Conservation (phyloP, 2,888 invertebrate genomes). For the Hyposoter dolosus region DNA sequence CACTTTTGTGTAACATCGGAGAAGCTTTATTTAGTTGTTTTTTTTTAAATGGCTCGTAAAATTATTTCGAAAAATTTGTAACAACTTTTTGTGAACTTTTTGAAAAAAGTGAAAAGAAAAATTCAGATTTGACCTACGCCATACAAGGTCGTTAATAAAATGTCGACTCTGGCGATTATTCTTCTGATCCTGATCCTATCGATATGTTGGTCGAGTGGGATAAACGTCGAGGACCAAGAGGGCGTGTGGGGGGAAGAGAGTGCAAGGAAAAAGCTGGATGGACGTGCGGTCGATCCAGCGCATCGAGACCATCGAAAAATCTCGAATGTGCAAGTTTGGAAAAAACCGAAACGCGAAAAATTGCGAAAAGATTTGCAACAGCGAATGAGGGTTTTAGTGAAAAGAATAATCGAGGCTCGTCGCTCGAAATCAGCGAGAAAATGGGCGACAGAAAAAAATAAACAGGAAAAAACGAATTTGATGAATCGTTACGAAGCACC, state of each 20-base stretch:
- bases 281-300: neutral
- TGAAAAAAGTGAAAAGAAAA: too few species aligned
- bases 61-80: too few species aligned
- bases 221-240: neutral
- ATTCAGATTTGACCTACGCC: too few species aligned
- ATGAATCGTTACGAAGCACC: conserved; percentile 23
- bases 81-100: too few species aligned
- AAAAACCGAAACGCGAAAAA: conserved; percentile 1
- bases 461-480: neutral
- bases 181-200: conserved; percentile 53
- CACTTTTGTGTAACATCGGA: too few species aligned
- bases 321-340: neutral
- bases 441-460: neutral
- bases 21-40: too few species aligned
- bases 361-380: conserved; percentile 49
- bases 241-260: neutral
- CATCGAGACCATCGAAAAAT: neutral
- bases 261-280: neutral
- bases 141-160: too few species aligned
- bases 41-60: too few species aligned
- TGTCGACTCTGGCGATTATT: conserved; percentile 57
- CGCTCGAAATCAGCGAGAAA: conserved; percentile 17
- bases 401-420: conserved; percentile 44
- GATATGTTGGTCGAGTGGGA: neutral
- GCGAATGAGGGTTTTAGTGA: conserved; percentile 48